Base-by-base conservation (phyloP, 2,797 vertebrate species). In the Chelidonichthys spinosus region DNA sequence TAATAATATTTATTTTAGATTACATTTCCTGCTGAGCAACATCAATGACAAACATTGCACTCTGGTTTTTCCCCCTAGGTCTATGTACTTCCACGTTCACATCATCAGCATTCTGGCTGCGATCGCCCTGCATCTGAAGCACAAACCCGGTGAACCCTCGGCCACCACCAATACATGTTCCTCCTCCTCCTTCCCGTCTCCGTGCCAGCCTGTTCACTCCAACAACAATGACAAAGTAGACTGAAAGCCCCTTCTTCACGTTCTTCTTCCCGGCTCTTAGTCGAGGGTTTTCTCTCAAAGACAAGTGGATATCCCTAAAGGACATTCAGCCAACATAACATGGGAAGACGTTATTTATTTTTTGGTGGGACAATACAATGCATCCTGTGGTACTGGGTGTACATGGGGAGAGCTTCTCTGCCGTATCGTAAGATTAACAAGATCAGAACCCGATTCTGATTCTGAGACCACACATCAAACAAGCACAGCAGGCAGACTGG, bases 31-130 rank as follows among this genome's bases (percentile, higher is more conserved):
- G 1, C 15, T 33, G 1, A 54, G 15, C 3, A 43, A 2, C 4
- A 40, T 60, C 33, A 11, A 18, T 42, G 3, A 33, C 17, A n/a
- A 11, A 68, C 58, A 11, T 58, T 39, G 0, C 6, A 0, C 47
- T 77, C 10, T 3, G 11, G 39, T 13, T 37, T 79, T 71, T 25
- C 14, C 7, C 18, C 5, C 56, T 61, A 99, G 98, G 90, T 99
- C 97, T 2, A 93, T 99, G 95, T 99, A 96, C 92, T 99, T 98
- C 88, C 95, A 97, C 72, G 91, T 97, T 86, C 97, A 99, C 89
- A 92, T 98, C 88, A 82, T 96, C 88, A 95, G 97, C 89, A 92
- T 98, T 92, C 92, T 98, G 93, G 92, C 93, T 56, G 92, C 94
- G 70, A 82, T 97, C 1, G 71, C 92, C 68, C 91, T 98, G 78